Evolutionary conservation across 2,113 vertebrate genomes (phyloP).

Genomic region (Upupa epops): DNA sequence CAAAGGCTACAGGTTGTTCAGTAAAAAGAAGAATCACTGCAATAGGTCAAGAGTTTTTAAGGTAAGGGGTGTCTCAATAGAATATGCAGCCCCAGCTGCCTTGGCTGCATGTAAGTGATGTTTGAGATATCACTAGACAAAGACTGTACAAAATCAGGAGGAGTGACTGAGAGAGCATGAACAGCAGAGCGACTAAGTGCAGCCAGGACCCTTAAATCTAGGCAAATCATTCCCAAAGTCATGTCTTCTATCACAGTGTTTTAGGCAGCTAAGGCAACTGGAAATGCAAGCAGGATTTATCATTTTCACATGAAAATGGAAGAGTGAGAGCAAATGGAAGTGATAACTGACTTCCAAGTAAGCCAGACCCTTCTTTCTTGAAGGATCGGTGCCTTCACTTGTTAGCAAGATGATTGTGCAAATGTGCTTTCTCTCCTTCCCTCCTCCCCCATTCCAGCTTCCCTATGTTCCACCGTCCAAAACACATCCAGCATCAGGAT

Average conservation of each 20-base stretch:
- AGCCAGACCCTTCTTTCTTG: not conserved
- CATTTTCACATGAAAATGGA: not conserved
- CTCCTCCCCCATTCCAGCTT: not conserved
- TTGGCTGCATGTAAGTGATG: not conserved
- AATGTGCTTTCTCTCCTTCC: not conserved
- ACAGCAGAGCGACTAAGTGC: not conserved
- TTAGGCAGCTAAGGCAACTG: not conserved
- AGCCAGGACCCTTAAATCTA: not conserved
- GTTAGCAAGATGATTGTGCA: not conserved
- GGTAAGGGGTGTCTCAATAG: not conserved
- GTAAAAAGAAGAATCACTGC: not conserved
- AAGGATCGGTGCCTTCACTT: not conserved
- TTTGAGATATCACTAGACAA: not conserved
- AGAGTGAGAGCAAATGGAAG: fast-evolving
- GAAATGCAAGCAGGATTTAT: not conserved
- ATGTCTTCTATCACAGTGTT: not conserved
- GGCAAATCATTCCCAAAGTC: constrained; percentile 25
- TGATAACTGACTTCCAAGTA: not conserved
- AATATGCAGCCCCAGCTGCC: not conserved
- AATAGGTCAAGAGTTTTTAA: not conserved
- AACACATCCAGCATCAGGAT: not conserved
- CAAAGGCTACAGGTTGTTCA: not conserved
- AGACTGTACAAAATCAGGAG: constrained; percentile 2
- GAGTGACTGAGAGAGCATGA: not conserved
- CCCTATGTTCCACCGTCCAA: not conserved